These are phyloP conservation scores for Ranitomeya variabilis DNA, from an alignment of 2,113 vertebrate species.

Conservation along the genomic window DNA sequence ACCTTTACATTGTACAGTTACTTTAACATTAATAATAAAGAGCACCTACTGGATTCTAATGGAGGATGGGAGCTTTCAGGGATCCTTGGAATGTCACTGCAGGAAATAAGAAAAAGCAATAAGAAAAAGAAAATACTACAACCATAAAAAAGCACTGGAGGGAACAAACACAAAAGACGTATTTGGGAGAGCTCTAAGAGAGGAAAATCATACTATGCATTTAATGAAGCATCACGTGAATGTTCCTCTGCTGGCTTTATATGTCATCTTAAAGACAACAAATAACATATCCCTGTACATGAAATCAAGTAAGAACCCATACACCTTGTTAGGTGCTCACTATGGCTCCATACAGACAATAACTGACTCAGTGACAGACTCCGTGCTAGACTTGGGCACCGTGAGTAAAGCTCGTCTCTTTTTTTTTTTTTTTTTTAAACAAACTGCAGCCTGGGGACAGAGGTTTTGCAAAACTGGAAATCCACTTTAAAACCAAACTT, in stretches of 20 bases:
- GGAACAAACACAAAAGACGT: neutral
- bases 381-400: no score
- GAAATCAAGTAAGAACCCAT: no score
- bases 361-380: no score
- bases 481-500: no score
- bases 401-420: no score
- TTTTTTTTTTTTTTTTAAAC: no score
- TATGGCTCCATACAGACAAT: no score
- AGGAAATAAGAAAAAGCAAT: slow-evolving; percentile 45
- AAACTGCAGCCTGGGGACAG: no score
- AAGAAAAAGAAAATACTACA: neutral
- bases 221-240: neutral
- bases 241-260: neutral
- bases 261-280: no score
- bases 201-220: neutral
- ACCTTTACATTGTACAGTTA: neutral
- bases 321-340: no score
- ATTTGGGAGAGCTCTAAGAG: neutral
- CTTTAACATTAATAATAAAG: neutral
- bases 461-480: no score
- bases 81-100: slow-evolving; percentile 93
- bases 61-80: slow-evolving; percentile 95
- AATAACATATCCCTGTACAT: no score
- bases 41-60: slow-evolving; percentile 90
- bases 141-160: neutral